A percentile compares a stretch with the other conserved stretches of the same genome.
These are phyloP conservation scores for Eulimnadia texana DNA, from an alignment of 1,140 invertebrate species.

Conservation along the genomic window DNA sequence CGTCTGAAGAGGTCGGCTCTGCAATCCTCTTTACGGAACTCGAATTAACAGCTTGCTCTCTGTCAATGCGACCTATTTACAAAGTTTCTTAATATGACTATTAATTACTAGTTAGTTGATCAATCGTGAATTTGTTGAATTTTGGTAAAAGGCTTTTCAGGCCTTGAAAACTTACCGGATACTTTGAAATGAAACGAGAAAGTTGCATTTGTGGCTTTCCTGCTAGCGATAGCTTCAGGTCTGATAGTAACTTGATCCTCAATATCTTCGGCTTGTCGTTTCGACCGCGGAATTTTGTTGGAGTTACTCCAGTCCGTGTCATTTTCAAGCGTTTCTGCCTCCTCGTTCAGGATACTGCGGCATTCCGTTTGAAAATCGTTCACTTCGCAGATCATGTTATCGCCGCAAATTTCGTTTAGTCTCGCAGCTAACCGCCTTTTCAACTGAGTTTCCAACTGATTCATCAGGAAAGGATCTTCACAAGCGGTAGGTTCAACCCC, in stretches of 20 bases:
- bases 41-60: too few relatives aligned
- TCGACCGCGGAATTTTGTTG: slow-evolving; percentile 1
- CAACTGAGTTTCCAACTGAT: slow-evolving; percentile 26
- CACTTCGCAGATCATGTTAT: slow-evolving; percentile 28
- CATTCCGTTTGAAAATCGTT: slow-evolving; percentile 29
- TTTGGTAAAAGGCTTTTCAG: too few relatives aligned
- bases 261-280: not conserved
- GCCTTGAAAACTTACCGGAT: too few relatives aligned
- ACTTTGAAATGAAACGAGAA: not conserved
- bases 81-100: too few relatives aligned
- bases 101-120: too few relatives aligned
- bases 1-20: not conserved
- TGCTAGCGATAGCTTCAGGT: not conserved
- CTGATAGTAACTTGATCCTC: not conserved
- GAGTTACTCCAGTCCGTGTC: not conserved
- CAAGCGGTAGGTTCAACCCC: slow-evolving; percentile 26
- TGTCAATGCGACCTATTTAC: too few relatives aligned
- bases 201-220: not conserved
- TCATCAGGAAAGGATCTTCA: slow-evolving; percentile 27
- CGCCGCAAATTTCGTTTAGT: slow-evolving; percentile 24
- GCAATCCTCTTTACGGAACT: too few relatives aligned
- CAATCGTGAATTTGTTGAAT: too few relatives aligned
- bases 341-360: slow-evolving; percentile 24
- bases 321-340: slow-evolving; percentile 20
- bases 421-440: slow-evolving; percentile 21